These are phyloP conservation scores for Eupithecia tripunctaria DNA, from an alignment of 2,888 invertebrate species.

Conservation along the genomic window DNA sequence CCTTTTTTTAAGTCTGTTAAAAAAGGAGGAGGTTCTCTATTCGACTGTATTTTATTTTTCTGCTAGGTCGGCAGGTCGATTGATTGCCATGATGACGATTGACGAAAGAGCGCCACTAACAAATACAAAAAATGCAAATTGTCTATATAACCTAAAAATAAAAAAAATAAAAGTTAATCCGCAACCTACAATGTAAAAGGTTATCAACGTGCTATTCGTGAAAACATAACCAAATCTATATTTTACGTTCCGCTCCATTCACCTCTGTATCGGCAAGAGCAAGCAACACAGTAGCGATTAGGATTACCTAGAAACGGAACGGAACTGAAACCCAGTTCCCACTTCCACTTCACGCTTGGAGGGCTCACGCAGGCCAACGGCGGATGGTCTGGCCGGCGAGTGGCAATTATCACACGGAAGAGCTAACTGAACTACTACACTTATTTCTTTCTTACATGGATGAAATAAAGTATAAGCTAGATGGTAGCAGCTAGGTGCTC, in stretches of 20 bases:
- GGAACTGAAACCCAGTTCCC: slow-evolving; percentile 57
- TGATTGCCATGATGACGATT: no score
- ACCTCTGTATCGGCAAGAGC: not conserved
- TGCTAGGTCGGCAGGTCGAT: no score
- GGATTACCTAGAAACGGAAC: slow-evolving; percentile 50
- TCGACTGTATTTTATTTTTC: no score
- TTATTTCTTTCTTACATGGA: not conserved
- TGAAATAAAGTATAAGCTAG: not conserved
- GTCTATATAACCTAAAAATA: no score
- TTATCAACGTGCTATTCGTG: not conserved
- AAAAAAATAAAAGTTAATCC: no score
- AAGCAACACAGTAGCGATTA: slow-evolving; percentile 24
- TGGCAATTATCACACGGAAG: slow-evolving; percentile 52
- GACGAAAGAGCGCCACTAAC: no score
- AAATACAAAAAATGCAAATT: no score
- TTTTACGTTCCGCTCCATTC: not conserved
- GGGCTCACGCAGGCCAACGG: slow-evolving; percentile 41
- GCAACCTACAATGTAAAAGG: not conserved
- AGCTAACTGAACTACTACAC: not conserved
- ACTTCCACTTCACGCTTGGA: slow-evolving; percentile 49
- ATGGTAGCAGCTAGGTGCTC: no score
- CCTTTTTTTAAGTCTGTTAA: no score
- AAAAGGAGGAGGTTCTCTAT: no score
- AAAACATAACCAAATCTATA: not conserved
- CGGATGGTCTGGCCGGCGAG: slow-evolving; percentile 43